Evolutionary conservation across 2,797 vertebrate genomes (phyloP).

Genomic region (Microtus obscurus): DNA sequence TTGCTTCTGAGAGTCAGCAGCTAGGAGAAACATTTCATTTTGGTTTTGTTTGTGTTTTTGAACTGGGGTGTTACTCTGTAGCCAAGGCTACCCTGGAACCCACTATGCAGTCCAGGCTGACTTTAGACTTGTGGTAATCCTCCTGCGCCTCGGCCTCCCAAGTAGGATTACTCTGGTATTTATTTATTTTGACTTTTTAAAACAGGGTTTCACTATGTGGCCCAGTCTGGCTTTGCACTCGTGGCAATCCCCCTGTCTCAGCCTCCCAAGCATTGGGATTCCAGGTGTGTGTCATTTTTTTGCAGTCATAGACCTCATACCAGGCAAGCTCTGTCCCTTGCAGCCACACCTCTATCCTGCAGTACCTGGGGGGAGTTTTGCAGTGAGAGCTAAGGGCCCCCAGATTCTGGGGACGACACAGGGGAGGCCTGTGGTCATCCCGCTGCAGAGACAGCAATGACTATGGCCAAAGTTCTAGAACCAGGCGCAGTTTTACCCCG

Average conservation of each 20-base stretch:
- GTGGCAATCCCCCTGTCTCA: neutral
- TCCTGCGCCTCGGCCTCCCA: neutral
- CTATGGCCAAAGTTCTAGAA: no score
- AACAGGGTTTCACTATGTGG: neutral
- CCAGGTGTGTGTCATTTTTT: neutral
- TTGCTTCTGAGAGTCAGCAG: neutral
- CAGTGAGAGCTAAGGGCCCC: neutral
- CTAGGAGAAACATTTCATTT: neutral
- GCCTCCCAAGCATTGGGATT: neutral
- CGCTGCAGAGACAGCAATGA: neutral
- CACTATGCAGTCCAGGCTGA: neutral
- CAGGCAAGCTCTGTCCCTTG: neutral
- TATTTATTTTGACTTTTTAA: neutral
- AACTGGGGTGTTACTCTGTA: neutral
- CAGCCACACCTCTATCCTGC: neutral
- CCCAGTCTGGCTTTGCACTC: neutral
- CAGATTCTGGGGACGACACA: neutral
- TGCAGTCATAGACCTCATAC: neutral
- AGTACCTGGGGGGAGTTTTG: neutral
- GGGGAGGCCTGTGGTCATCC: neutral
- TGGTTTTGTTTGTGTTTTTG: neutral
- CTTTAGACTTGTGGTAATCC: neutral
- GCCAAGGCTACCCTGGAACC: neutral
- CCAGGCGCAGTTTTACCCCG: neutral
- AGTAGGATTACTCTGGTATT: neutral